Base-by-base conservation (phyloP, 1,140 invertebrate genomes). In the Zaprionus africanus region DNA sequence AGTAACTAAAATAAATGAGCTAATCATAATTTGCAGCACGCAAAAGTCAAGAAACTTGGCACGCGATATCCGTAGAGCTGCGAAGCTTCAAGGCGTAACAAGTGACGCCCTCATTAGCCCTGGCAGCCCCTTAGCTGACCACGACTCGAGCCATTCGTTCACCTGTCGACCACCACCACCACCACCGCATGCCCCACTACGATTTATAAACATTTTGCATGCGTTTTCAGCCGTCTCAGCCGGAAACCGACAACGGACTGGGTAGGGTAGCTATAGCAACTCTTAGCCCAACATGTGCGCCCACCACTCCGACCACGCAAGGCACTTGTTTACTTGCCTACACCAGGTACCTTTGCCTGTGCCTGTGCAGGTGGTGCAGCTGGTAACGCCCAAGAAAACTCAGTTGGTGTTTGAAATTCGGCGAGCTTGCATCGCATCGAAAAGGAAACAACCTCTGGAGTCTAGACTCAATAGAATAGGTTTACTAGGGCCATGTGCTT, bases 251-350 rank as follows among this genome's bases (percentile, higher is more conserved):
- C 36, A 36, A 38, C 13, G 49, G 19, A 31, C 26, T n/a, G 82
- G 85, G 79, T 90, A 79, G 79, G 59, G 85, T 88, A 90, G 85
- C 85, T 85, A 88, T 88, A 76, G 85, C 85, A 88, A 88, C 85
- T 69, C 78, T 71, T 64, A 60, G 68, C 73, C 79, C 76, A 81
- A 81, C 58, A 43, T 24, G 70, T 56, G 54, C 74, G 54, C 74
- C 41, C 57, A 71, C 70, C 41, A 46, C 46, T 57, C 66, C 43
- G 43, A 24, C 51, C 34, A 57, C 26, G 24, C 49, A n/a, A 56
- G 36, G 60, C 57, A 64, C 64, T 88, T 88, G 81, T 88, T 88
- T 88, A 88, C 85, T 70, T 79, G 79, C 66, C 85, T 79, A 74
- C 71, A 46, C 41, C 36, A 38, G 36, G 31, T 34, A 34, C 31